Base-by-base conservation (phyloP, 2,888 invertebrate species). In the Spisula solida region DNA sequence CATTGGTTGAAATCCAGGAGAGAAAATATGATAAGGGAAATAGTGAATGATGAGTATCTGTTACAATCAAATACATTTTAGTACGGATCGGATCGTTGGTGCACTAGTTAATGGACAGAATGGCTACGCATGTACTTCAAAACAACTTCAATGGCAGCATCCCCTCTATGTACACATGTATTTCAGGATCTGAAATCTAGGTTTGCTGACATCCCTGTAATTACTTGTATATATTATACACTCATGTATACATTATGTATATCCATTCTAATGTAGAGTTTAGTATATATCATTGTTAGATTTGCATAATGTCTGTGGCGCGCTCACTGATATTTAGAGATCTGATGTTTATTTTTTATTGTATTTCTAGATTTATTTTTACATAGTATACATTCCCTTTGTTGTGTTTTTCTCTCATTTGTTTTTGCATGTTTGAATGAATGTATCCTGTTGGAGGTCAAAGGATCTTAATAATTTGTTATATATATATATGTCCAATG, bases 311-410 rank as follows among this genome's bases (percentile, higher is more conserved):
- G n/a, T 25, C 60, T 60, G 60, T 60, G 25, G 20, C 20, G 5
- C n/a, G 25, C 12, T 25, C 25, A 60, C 25, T 75, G 31, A 75
- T 31, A 18, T 75, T 75, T 31, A 31, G 14, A 75, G 75, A 75
- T 75, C 75, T 75, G 75, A 75, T 31, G 18, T 29, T 34, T 60
- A 25, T 31, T 75, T 70, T n/a, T 75, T 75, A 34, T 18, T 31
- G 31, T 75, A 34, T 75, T 70, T 70, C 70, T 70, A 70, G 70
- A 70, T 70, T 70, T 70, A 70, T 70, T 29, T 70, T 70, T 70
- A 70, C 70, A 70, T 70, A 31, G 10, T 25, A 60, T 31, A 70
- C 70, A 70, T 70, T 70, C 70, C 70, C 31, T 29, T 25, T 70
- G 31, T 31, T 31, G 31, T 70, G 31, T 70, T 75, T 34, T 31